phyloP scores from a whole-genome alignment of 1,140 invertebrate species.

The Euwallacea fornicatus region DNA sequence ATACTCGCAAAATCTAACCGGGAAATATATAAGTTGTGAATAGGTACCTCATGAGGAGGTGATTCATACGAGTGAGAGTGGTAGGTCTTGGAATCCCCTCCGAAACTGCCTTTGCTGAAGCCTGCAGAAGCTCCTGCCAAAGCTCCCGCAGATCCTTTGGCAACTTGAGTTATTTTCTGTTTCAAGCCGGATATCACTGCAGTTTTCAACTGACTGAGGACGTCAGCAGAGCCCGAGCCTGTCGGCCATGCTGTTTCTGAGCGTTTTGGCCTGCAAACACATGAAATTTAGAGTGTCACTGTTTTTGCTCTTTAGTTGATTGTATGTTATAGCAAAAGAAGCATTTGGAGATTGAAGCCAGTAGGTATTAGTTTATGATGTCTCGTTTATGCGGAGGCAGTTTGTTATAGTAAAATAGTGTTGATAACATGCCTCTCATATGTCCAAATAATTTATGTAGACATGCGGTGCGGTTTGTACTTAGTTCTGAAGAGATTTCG shows the following conservation, averaged over 20 bases:
- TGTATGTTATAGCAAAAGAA: too few species aligned
- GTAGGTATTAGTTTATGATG: too few species aligned
- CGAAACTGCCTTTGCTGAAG: slow-evolving; percentile 58
- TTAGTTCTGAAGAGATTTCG: too few species aligned
- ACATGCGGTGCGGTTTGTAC: too few species aligned
- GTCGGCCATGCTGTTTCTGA: slow-evolving; percentile 25
- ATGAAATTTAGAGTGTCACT: too few species aligned
- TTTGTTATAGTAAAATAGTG: too few species aligned
- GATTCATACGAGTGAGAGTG: slow-evolving; percentile 23
- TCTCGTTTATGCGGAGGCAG: too few species aligned
- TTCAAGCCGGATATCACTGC: slow-evolving; percentile 58
- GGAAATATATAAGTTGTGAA: background rate
- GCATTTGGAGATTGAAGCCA: too few species aligned
- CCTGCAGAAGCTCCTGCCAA: slow-evolving; percentile 58
- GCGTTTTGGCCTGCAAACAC: slow-evolving; percentile 29
- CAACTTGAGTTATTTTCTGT: slow-evolving; percentile 59
- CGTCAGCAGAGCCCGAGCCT: slow-evolving; percentile 49
- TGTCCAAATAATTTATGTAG: too few species aligned
- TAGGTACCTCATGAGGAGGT: slow-evolving; percentile 12
- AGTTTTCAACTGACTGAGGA: slow-evolving; percentile 54
- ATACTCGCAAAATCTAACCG: background rate
- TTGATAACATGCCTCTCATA: too few species aligned
- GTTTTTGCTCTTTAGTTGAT: too few species aligned
- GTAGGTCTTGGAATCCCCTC: slow-evolving; percentile 50
- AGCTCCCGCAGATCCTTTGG: slow-evolving; percentile 58